These are phyloP conservation scores for Pycnonotus jocosus DNA, from an alignment of 2,113 vertebrate species.

Conservation along the genomic window DNA sequence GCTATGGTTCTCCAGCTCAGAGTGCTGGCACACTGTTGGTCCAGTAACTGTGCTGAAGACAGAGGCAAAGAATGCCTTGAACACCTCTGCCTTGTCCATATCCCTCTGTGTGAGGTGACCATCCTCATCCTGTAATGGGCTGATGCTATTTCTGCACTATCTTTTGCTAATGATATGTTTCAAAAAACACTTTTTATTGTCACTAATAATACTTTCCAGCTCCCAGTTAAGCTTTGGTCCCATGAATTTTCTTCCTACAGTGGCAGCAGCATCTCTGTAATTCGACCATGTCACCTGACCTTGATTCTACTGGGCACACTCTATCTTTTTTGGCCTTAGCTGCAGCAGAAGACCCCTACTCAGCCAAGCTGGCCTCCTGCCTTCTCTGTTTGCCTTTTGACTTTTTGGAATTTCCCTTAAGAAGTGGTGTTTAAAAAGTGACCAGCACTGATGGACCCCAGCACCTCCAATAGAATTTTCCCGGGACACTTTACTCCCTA, in stretches of 20 bases:
- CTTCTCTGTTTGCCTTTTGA: neutral
- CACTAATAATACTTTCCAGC: no score
- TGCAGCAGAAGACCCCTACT: neutral
- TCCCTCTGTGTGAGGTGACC: neutral
- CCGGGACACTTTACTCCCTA: neutral
- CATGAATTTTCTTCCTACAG: neutral
- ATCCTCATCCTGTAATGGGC: neutral
- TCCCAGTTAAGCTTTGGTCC: neutral
- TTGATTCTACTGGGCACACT: neutral
- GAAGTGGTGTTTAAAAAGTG: neutral
- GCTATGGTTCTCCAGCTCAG: neutral
- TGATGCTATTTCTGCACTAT: neutral
- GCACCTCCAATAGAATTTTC: neutral
- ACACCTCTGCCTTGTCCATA: neutral
- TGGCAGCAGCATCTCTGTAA: neutral
- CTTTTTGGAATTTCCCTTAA: neutral
- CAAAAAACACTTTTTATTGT: neutral
- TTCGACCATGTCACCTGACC: neutral
- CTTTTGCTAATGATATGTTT: neutral
- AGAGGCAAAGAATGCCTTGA: neutral
- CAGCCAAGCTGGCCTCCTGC: neutral
- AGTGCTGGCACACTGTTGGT: fast-evolving
- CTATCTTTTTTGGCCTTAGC: neutral
- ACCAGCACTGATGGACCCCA: neutral
- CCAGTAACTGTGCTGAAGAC: neutral